phyloP scores from a whole-genome alignment of 2,113 vertebrate species.

The Charadrius vociferus region DNA sequence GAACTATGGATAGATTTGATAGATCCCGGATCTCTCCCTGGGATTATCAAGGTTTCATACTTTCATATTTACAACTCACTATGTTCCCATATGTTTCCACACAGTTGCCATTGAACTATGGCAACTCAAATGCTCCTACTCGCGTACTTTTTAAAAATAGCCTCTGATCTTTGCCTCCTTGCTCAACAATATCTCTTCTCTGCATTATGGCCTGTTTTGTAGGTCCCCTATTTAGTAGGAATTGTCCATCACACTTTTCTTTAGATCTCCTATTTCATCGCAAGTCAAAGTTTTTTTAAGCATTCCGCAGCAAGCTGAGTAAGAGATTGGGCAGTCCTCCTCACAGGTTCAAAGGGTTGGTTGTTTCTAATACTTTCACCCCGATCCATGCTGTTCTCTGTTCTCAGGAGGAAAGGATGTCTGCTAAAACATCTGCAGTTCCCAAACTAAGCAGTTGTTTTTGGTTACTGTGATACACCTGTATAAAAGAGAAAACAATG shows the following conservation, averaged over 20 bases:
- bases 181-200: neutral
- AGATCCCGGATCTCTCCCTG: neutral
- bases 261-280: neutral
- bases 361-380: neutral
- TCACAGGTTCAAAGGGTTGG: neutral
- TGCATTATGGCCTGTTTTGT: neutral
- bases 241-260: neutral
- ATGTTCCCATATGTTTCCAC: neutral
- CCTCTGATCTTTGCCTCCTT: neutral
- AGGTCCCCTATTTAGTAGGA: neutral
- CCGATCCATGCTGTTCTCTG: neutral
- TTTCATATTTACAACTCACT: neutral
- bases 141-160: neutral
- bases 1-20: neutral
- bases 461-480: neutral
- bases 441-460: neutral
- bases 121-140: neutral
- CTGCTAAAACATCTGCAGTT: neutral
- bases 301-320: neutral
- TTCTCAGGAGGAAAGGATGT: neutral
- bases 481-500: neutral
- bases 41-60: neutral
- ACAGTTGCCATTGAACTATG: neutral
- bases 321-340: neutral
- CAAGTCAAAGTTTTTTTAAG: neutral